Evolutionary conservation across 2,888 invertebrate species (phyloP).

Genomic region (Nycteola revayana): DNA sequence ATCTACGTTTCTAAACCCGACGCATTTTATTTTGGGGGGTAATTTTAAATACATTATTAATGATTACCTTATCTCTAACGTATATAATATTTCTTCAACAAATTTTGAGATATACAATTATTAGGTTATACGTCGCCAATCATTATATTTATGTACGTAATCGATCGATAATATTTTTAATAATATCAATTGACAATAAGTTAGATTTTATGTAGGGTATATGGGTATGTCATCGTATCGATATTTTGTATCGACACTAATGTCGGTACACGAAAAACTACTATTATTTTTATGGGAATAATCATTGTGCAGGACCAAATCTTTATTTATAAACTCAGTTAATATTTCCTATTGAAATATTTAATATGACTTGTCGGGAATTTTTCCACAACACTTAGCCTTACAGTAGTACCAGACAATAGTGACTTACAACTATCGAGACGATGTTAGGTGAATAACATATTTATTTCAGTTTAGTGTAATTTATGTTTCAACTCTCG

Average conservation of each 20-base stretch:
- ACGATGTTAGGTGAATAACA: too few relatives aligned
- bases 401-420: too few relatives aligned
- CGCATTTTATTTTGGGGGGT: conserved; percentile 20
- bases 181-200: conserved; percentile 43
- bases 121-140: conserved; percentile 38
- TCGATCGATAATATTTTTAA: conserved; percentile 29
- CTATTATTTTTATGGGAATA: too few relatives aligned
- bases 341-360: too few relatives aligned
- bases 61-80: conserved; percentile 35
- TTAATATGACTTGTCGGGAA: too few relatives aligned
- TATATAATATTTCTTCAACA: conserved; percentile 32
- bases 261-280: too few relatives aligned
- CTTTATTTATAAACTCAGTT: too few relatives aligned
- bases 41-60: conserved; percentile 27
- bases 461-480: too few relatives aligned
- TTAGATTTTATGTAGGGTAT: conserved; percentile 28
- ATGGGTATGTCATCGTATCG: conserved; percentile 23
- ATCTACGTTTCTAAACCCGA: conserved; percentile 36
- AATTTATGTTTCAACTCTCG: too few relatives aligned
- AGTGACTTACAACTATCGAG: too few relatives aligned
- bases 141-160: conserved; percentile 20
- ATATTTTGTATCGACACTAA: conserved; percentile 14
- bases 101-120: conserved; percentile 36
- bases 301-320: too few relatives aligned
- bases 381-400: too few relatives aligned